Conservation (phyloP, 2,113 vertebrate species). For the Castor canadensis region DNA sequence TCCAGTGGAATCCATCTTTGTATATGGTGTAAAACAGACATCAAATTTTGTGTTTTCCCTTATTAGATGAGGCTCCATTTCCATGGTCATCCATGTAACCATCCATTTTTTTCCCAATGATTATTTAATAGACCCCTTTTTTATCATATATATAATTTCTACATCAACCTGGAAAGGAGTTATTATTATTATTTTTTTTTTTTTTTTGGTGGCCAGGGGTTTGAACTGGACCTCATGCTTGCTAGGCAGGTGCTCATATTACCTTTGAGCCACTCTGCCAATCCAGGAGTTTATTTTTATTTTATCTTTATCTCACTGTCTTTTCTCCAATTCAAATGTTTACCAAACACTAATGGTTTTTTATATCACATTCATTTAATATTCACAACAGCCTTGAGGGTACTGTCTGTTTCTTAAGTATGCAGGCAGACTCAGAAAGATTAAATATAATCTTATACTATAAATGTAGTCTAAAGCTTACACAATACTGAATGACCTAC, state of each 20-base stretch:
- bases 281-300: too few relatives aligned
- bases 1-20: neutral
- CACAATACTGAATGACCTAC: neutral
- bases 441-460: too few relatives aligned
- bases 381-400: neutral
- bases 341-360: neutral
- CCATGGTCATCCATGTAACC: neutral
- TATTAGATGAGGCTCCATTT: neutral
- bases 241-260: too few relatives aligned
- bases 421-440: neutral
- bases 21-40: neutral
- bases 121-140: neutral
- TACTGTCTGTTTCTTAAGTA: neutral
- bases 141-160: neutral
- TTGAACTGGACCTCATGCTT: too few relatives aligned
- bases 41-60: neutral
- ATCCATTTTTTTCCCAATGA: neutral
- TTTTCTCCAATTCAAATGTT: neutral
- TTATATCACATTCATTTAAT: neutral
- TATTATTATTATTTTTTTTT: too few relatives aligned
- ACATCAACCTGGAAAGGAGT: neutral
- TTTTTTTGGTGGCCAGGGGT: too few relatives aligned
- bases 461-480: neutral
- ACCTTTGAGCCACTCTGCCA: too few relatives aligned
- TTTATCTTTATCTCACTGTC: neutral